Percentiles rank a stretch among this genome's conserved stretches.
Evolutionary conservation across 2,888 invertebrate genomes (phyloP).

Genomic region (Malthinus seriepunctatus): DNA sequence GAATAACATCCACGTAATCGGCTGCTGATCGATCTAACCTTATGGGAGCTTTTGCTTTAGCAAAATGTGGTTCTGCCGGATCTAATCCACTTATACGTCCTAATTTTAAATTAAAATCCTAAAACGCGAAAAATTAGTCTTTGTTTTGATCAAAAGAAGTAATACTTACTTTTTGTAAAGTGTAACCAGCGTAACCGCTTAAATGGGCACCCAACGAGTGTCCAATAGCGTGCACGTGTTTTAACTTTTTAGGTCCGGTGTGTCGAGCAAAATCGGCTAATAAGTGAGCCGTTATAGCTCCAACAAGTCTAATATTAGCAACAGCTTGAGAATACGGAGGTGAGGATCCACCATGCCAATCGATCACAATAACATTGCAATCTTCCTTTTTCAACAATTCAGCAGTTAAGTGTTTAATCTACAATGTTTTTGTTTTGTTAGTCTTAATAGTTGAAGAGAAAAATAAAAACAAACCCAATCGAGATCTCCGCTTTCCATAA

Average conservation of each 20-base stretch:
- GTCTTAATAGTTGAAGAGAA: background rate
- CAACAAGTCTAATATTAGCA: constrained; percentile 86
- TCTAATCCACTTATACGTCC: constrained; percentile 87
- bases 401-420: constrained; percentile 71
- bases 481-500: constrained; percentile 80
- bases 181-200: constrained; percentile 81
- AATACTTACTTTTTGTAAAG: constrained; percentile 63
- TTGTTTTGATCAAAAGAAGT: background rate
- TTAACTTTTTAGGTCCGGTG: constrained; percentile 56
- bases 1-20: constrained; percentile 85
- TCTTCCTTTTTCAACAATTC: constrained; percentile 73
- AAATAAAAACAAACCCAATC: constrained; percentile 66
- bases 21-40: constrained; percentile 87
- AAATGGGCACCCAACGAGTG: constrained; percentile 87
- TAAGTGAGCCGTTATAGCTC: constrained; percentile 80
- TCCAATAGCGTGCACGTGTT: constrained; percentile 81
- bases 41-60: constrained; percentile 76
- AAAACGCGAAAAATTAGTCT: constrained; percentile 20
- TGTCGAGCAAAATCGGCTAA: constrained; percentile 54
- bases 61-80: constrained; percentile 91
- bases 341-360: constrained; percentile 85
- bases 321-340: constrained; percentile 92
- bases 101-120: constrained; percentile 69
- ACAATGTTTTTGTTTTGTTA: background rate
- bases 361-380: constrained; percentile 77